Evolutionary conservation across 30 jellyfish, hydroid and myxozoan genomes (phyloP).

Genomic region (Mastigias papua): DNA sequence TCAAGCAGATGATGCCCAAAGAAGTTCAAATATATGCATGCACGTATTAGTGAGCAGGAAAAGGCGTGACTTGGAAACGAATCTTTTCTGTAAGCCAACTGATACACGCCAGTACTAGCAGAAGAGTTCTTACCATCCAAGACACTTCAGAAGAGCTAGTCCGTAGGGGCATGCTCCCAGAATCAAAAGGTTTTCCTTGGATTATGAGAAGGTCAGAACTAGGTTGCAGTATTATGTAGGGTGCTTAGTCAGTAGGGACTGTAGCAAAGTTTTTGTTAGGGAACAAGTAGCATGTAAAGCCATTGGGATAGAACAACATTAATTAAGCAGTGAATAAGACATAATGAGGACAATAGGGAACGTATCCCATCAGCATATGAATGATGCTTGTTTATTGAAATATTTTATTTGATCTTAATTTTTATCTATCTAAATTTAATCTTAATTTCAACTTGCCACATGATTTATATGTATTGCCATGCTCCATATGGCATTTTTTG

Average conservation of each 20-base stretch:
- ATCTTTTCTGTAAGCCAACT: constrained; percentile 1
- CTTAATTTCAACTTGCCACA: too few relatives aligned
- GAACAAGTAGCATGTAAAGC: background rate
- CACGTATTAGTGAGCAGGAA: background rate
- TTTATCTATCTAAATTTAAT: too few relatives aligned
- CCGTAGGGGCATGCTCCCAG: constrained; percentile 21
- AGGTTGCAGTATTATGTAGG: background rate
- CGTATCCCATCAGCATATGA: too few relatives aligned
- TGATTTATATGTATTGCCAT: too few relatives aligned
- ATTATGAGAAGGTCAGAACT: background rate
- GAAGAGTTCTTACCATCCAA: constrained; percentile 11
- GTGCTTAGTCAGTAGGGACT: background rate
- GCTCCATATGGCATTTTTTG: too few relatives aligned
- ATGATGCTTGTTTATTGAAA: too few relatives aligned
- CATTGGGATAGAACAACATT: background rate
- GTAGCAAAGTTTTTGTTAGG: background rate
- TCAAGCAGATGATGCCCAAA: background rate
- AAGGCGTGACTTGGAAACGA: background rate
- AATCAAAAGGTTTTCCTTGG: background rate
- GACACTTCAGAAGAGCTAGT: constrained; percentile 9
- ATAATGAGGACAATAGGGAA: background rate
- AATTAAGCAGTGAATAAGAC: background rate
- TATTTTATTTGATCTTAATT: too few relatives aligned
- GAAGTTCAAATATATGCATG: too few relatives aligned
- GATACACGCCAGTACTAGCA: constrained; percentile 10